Percentiles rank a stretch among this genome's conserved stretches.
These are phyloP conservation scores for Prinia subflava DNA, from an alignment of 2,113 vertebrate species.

Conservation along the genomic window DNA sequence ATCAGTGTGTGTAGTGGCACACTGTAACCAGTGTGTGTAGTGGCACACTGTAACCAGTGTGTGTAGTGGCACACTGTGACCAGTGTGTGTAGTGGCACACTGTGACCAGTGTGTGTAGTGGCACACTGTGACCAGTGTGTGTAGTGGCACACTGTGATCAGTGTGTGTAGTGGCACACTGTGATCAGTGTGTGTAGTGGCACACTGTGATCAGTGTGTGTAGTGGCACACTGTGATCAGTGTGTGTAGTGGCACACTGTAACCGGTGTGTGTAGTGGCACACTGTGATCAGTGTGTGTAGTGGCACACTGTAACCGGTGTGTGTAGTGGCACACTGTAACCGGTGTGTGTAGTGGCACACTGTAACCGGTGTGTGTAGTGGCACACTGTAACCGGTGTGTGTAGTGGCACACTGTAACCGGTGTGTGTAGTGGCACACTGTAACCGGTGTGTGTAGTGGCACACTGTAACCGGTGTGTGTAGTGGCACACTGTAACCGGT, in stretches of 20 bases:
- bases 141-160: background rate
- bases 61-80: background rate
- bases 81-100: background rate
- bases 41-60: accelerated
- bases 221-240: accelerated
- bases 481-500: background rate
- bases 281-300: background rate
- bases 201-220: accelerated
- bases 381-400: accelerated
- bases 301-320: background rate
- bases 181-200: background rate
- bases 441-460: background rate
- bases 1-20: background rate
- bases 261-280: too few relatives aligned
- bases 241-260: background rate
- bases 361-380: background rate
- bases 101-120: background rate
- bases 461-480: accelerated
- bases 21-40: accelerated
- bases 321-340: background rate
- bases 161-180: background rate
- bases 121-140: accelerated
- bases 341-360: background rate
- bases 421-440: background rate
- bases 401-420: background rate